Evolutionary conservation across 1,140 invertebrate genomes (phyloP), one percentile per base, ranked within the genome.

Genomic region (Drosophila athabasca): DNA sequence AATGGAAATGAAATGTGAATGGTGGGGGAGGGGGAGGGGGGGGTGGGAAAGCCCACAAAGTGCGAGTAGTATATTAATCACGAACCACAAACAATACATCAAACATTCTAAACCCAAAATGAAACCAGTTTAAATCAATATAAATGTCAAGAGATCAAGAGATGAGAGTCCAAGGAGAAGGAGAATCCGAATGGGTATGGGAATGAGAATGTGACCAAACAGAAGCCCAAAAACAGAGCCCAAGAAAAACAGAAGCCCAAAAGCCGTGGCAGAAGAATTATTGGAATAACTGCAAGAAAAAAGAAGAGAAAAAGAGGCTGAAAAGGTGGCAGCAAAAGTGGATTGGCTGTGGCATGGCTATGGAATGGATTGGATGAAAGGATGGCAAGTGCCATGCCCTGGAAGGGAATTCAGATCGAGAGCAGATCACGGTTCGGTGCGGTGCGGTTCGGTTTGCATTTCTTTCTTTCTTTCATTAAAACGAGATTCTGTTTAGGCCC

Each of bases 391-490:
- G 67, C 52, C 43, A 22, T 13, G 6, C 9, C 13, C 4, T 39
- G 35, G 11, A 1, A 39, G 35, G 35, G 35, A 26, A 22, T 39
- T 53, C 13, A 26, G 11, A 26, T 69, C 0, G 13, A 49, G 65
- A 69, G 55, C 49, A 13, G 35, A 39, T 39, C 35, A 39, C 4
- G 35, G 17, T 19, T 19, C 31, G 29, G 29, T 7, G 31, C 1
- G 26, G 49, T 61, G 55, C 45, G n/a, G 26, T 51, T 26, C 17
- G 35, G 22, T 35, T 51, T 39, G 24, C 64, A 67, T 49, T 69
- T 45, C 24, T 69, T 67, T 45, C 24, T 69, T 67, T 72, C 65
- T 79, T 81, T 81, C 78, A 81, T 81, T 81, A 81, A 81, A 79
- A 65, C 46, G 53, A 69, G 45, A 19, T 45, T 59, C 75, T 39